These are phyloP conservation scores for Cyprinella venusta DNA, from an alignment of 2,797 vertebrate species.

Conservation along the genomic window DNA sequence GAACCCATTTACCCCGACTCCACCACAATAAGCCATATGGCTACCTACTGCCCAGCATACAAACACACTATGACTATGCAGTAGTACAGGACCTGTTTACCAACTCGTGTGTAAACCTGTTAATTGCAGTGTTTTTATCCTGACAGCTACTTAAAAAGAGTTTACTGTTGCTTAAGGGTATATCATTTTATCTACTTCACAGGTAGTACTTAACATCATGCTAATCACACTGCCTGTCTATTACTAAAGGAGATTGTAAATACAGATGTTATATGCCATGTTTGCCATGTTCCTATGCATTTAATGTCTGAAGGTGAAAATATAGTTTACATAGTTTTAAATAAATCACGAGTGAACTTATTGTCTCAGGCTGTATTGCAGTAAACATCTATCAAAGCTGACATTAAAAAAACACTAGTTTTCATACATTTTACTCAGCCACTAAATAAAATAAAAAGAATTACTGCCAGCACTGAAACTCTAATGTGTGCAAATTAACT, in stretches of 20 bases:
- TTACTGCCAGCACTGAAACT: not conserved
- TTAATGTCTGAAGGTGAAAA: not conserved
- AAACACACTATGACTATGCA: conserved; percentile 1
- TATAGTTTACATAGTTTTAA: not conserved
- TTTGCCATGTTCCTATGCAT: not conserved
- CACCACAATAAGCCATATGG: not conserved
- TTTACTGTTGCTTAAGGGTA: not conserved
- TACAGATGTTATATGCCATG: not conserved
- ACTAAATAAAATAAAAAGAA: not conserved
- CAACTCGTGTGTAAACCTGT: not conserved
- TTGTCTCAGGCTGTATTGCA: not conserved
- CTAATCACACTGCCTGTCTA: not conserved
- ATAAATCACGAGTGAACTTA: not conserved
- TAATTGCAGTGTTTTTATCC: not conserved
- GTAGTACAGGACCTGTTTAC: not conserved
- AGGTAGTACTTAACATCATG: not conserved
- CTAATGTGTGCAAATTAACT: not conserved
- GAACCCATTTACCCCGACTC: not conserved
- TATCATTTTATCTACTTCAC: not conserved
- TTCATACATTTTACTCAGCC: not conserved
- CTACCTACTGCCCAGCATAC: not conserved
- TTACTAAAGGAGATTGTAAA: conserved; percentile 1
- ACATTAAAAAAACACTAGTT: not conserved
- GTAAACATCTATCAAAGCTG: not conserved
- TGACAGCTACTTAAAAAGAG: not conserved